Base-by-base conservation (phyloP, 2,113 vertebrate species). In the Carollia perspicillata region DNA sequence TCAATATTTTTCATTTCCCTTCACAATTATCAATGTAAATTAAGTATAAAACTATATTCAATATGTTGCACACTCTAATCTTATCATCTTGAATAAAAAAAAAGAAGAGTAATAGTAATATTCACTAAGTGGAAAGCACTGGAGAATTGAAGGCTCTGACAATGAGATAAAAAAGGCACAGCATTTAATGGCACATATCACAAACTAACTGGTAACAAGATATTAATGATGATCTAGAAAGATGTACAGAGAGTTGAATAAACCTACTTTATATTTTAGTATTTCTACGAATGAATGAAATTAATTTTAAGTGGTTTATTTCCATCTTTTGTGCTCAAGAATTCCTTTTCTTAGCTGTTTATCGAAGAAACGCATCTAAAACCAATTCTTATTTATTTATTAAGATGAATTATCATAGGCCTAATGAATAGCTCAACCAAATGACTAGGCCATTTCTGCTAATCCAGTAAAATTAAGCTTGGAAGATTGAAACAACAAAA, bases 21-120 rank as follows among this genome's bases (percentile, higher is more conserved):
- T 93, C 33, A 86, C 42, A 95, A 91, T 12, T 65, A 8, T 5
- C 92, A 12, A 89, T 95, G 30, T 68, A 97, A 96, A 89, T 95
- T 94, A 77, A 87, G 8, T 77, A 14, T 71, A 77, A 94, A 84
- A 80, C 53, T 53, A 10, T 72, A 72, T 87, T 63, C 51, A 47
- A 26, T 94, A 28, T 74, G 84, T 42, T 92, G 12, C 40, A 85
- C 51, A 16, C 53, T 51, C 18, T 93, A 85, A 92, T 40, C 77
- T 49, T 69, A 49, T 77, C 53, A 84, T 26, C 14, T 26, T 28
- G 30, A 69, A 85, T 11, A 69, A 13, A 6, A 44, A 89, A 93
- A 74, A 9, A 69, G 58, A 65, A 77, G 44, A 83, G 9, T 33
- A 78, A 49, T 49, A 51, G 11, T 23, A 74, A 33, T 37, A 35